phyloP scores from a whole-genome alignment of 2,113 vertebrate genomes.

The Dendrocopos noguchii region DNA sequence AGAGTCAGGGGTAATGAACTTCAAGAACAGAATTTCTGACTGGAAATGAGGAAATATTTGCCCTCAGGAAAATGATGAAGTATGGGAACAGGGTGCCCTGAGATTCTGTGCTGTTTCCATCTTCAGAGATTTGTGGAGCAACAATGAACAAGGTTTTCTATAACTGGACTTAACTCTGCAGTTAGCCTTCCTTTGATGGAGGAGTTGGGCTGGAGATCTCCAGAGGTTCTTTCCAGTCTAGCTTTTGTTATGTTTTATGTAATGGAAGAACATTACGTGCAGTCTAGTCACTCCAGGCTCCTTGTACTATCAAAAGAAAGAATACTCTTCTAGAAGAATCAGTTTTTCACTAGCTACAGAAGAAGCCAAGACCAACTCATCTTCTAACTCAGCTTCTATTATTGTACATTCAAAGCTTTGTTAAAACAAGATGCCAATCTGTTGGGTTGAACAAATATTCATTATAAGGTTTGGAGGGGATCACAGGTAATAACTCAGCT shows the following conservation, averaged over 20 bases:
- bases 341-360: neutral
- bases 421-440: neutral
- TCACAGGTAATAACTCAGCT: accelerated
- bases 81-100: neutral
- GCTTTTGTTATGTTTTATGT: neutral
- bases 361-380: neutral
- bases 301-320: neutral
- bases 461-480: neutral
- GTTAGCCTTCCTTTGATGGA: neutral
- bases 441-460: neutral
- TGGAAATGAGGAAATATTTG: neutral
- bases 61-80: neutral
- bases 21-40: neutral
- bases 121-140: neutral
- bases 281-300: neutral
- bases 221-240: neutral
- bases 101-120: neutral
- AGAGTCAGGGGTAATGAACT: neutral
- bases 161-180: neutral
- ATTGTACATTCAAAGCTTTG: neutral
- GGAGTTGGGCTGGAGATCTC: neutral
- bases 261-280: neutral
- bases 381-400: neutral
- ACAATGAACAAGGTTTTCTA: neutral
- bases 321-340: neutral